These are phyloP conservation scores for Lasiommata megera DNA, from an alignment of 2,888 invertebrate species.

Conservation along the genomic window DNA sequence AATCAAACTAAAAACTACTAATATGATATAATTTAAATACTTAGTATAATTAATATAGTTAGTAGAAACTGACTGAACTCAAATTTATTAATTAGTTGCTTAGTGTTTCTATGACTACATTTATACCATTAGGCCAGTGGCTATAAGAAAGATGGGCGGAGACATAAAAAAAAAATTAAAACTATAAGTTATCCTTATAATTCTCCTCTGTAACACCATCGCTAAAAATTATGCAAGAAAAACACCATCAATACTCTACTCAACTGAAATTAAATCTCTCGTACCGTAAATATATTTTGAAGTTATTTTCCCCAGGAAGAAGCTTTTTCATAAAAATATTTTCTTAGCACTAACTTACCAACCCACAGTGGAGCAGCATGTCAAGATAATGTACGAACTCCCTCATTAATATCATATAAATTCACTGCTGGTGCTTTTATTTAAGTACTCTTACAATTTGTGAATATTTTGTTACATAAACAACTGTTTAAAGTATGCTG, in stretches of 20 bases:
- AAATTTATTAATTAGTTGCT: no score
- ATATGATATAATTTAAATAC: no score
- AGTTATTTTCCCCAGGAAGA: neutral
- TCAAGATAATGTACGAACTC: conserved; percentile 12
- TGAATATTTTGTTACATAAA: neutral
- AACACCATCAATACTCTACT: neutral
- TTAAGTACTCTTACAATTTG: neutral
- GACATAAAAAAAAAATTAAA: no score
- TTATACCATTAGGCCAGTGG: no score
- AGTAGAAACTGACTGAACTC: no score
- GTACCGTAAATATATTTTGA: neutral
- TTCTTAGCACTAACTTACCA: conserved; percentile 4
- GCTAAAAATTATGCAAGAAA: neutral
- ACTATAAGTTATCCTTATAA: no score
- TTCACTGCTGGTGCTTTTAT: neutral
- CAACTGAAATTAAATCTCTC: neutral
- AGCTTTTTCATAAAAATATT: conserved; percentile 1
- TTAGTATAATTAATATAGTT: no score
- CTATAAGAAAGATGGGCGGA: no score
- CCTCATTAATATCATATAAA: conserved; percentile 14
- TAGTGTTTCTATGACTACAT: no score
- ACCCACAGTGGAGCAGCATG: neutral
- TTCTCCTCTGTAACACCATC: no score
- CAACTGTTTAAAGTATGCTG: neutral
- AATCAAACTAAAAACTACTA: no score